A percentile compares a stretch with the other conserved stretches of the same genome.
These are phyloP conservation scores for Solen grandis DNA, from an alignment of 1,140 invertebrate species.

Conservation along the genomic window DNA sequence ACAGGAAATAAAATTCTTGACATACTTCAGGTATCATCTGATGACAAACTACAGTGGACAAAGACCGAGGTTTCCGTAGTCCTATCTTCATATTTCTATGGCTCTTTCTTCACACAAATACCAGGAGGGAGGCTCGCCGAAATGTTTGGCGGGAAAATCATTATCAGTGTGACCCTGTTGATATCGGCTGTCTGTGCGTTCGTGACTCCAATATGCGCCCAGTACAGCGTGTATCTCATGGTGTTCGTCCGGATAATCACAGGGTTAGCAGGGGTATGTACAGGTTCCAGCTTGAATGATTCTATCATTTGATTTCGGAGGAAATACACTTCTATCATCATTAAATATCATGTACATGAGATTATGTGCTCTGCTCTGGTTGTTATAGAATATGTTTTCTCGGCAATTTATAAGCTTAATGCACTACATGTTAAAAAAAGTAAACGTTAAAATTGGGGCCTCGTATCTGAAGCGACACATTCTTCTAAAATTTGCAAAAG, in stretches of 20 bases:
- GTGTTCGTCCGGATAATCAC: conserved; percentile 6
- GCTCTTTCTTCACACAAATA: conserved; percentile 29
- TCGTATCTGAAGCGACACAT: too few relatives aligned
- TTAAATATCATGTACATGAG: too few relatives aligned
- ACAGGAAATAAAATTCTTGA: background rate
- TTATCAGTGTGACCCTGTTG: background rate
- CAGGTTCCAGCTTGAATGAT: too few relatives aligned
- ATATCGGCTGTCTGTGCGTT: background rate
- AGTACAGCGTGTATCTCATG: conserved; percentile 8
- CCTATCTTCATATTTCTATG: conserved; percentile 44
- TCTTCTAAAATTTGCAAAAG: too few relatives aligned
- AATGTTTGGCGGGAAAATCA: conserved; percentile 32
- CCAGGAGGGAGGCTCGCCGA: background rate
- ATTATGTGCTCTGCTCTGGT: too few relatives aligned
- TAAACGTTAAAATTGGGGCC: too few relatives aligned
- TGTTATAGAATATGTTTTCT: too few relatives aligned
- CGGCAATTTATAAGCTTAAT: too few relatives aligned
- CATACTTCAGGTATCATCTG: background rate
- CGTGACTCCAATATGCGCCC: conserved; percentile 19
- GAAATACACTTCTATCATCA: too few relatives aligned
- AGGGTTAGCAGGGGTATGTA: conserved; percentile 44
- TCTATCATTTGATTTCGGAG: too few relatives aligned
- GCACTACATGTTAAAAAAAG: too few relatives aligned
- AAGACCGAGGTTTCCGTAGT: conserved; percentile 10
- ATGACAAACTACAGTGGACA: conserved; percentile 11